phyloP scores from a whole-genome alignment of 1,140 invertebrate species.

The Magallana ariakensis region DNA sequence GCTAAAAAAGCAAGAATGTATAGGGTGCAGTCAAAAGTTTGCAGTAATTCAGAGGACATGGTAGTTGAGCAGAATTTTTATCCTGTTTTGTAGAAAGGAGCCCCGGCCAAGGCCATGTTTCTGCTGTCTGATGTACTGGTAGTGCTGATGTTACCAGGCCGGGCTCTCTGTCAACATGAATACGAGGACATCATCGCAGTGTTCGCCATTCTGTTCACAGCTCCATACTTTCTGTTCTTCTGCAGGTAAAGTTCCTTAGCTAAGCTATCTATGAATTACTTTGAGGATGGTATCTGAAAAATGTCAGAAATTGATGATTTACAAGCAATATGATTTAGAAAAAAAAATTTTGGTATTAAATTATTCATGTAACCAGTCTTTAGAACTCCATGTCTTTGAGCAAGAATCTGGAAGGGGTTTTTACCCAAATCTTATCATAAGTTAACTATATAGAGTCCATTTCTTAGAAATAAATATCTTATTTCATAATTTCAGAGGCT shows the following conservation, averaged over 20 bases:
- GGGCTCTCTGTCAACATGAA: constrained; percentile 87
- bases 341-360: too few relatives aligned
- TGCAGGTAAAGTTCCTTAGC: constrained; percentile 85
- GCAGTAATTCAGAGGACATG: too few relatives aligned
- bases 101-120: constrained; percentile 94
- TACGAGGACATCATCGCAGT: constrained; percentile 94
- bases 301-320: too few relatives aligned
- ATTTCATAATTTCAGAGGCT: constrained; percentile 85
- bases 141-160: constrained; percentile 89
- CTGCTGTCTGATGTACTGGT: constrained; percentile 94
- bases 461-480: neutral
- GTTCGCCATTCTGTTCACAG: constrained; percentile 96
- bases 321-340: too few relatives aligned
- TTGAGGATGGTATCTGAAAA: neutral
- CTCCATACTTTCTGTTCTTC: constrained; percentile 99
- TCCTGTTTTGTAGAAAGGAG: constrained; percentile 86
- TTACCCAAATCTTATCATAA: too few relatives aligned
- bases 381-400: too few relatives aligned
- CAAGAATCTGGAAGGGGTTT: too few relatives aligned
- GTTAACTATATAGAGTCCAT: neutral
- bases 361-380: too few relatives aligned
- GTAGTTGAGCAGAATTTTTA: too few relatives aligned
- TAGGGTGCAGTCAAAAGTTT: too few relatives aligned
- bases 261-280: neutral
- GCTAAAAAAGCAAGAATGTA: too few relatives aligned